Evolutionary conservation across 2,113 vertebrate genomes (phyloP), one percentile per base, ranked within the genome.

Genomic region (Ranitomeya variabilis): DNA sequence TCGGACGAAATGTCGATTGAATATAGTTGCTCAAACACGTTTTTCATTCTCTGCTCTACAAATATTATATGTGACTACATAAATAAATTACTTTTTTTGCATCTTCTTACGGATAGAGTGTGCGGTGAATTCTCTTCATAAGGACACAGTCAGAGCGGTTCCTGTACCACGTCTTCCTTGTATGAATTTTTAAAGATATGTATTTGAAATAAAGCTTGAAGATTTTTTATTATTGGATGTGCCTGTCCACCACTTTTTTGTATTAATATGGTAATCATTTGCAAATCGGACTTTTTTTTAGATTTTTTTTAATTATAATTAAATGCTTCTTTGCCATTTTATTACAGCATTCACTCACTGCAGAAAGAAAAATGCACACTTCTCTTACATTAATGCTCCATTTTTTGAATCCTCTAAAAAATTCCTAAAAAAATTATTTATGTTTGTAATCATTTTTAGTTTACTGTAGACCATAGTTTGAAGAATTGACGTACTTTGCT

Each of bases 401-500:
- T 55, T 71, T 26, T 84, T 54, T 71, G 26, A 69, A 69, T 37
- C 45, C 45, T 54, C 6, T n/a, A 69, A 69, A 69, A 64, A 84
- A 84, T 52, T 84, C 14, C 51, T 23, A 54, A 71, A n/a, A 23
- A 86, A 86, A 86, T 69, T 71, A 81, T 59, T 31, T 6, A 87
- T 31, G 52, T 21, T 73, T 60, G 23, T 81, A 87, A 59, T 60
- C 66, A 81, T 81, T 52, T 81, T 26, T 52, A 37, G 59, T 54
- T 80, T 81, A 66, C 57, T 57, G 26, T 23, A 79, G 59, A 83
- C 62, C 69, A 88, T 59, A 80, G 57, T 78, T 71, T 78, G 15
- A 78, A 88, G 69, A 37, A 77, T 90, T 93, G 91, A 92, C 90
- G 81, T 91, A 92, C 89, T 91, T 92, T 87, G 80, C 31, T n/a